phyloP scores from a whole-genome alignment of 2,113 vertebrate species.

The Dipodomys spectabilis region DNA sequence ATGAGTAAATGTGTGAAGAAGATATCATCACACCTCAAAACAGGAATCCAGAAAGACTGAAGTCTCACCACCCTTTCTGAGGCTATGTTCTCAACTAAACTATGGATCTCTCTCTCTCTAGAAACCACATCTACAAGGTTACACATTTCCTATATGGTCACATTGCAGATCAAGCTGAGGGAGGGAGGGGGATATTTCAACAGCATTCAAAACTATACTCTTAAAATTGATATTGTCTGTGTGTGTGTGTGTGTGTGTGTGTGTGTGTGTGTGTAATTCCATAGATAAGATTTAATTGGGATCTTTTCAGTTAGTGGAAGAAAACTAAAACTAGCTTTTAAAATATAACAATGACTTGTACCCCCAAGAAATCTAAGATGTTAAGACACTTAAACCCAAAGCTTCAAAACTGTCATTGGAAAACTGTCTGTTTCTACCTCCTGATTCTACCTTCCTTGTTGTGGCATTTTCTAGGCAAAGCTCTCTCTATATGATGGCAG shows the following conservation, averaged over 20 bases:
- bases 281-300: background rate
- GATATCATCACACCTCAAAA: background rate
- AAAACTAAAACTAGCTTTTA: slow-evolving; percentile 29
- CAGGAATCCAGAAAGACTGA: background rate
- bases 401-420: background rate
- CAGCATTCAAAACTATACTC: background rate
- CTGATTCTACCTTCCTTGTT: background rate
- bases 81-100: background rate
- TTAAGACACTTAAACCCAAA: background rate
- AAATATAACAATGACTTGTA: background rate
- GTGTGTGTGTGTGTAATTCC: background rate
- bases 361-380: background rate
- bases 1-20: background rate
- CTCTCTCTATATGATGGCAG: background rate
- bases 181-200: background rate
- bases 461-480: background rate
- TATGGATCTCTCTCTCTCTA: background rate
- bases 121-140: background rate
- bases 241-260: background rate
- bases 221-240: background rate
- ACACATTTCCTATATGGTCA: no score
- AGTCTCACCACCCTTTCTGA: background rate
- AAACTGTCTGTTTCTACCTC: background rate
- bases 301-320: background rate
- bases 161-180: background rate